Percentiles rank a stretch among this genome's conserved stretches.
These are phyloP conservation scores for Leptopilina syphax DNA, from an alignment of 2,888 invertebrate species.

Conservation along the genomic window DNA sequence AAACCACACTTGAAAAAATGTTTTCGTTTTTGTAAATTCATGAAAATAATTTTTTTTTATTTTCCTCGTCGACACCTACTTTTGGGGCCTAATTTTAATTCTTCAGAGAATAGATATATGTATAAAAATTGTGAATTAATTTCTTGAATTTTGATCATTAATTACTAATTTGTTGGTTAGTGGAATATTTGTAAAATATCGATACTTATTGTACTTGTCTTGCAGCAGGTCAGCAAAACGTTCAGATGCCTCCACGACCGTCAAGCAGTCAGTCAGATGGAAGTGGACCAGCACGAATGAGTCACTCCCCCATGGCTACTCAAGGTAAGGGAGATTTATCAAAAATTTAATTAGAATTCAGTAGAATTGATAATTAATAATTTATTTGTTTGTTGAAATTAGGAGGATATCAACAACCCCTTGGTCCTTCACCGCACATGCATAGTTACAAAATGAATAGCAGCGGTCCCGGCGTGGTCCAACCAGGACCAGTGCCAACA, in stretches of 20 bases:
- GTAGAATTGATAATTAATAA: neutral
- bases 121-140: no score
- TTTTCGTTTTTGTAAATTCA: no score
- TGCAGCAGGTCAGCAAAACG: conserved; percentile 89
- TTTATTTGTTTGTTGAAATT: neutral
- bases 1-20: no score
- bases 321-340: conserved; percentile 74
- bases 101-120: no score
- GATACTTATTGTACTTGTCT: neutral
- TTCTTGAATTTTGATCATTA: no score
- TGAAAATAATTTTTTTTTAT: no score
- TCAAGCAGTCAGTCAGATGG: conserved; percentile 84
- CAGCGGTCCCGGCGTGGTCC: conserved; percentile 77
- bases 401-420: conserved; percentile 80
- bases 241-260: conserved; percentile 97
- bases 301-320: conserved; percentile 85
- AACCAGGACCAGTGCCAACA: conserved; percentile 77
- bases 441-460: conserved; percentile 81
- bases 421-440: conserved; percentile 81
- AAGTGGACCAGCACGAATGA: conserved; percentile 82
- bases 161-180: no score
- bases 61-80: no score
- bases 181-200: conserved; percentile 12
- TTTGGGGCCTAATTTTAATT: no score
- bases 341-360: neutral